Conservation (phyloP, 1,140 invertebrate genomes). For the Tenebrio molitor region DNA sequence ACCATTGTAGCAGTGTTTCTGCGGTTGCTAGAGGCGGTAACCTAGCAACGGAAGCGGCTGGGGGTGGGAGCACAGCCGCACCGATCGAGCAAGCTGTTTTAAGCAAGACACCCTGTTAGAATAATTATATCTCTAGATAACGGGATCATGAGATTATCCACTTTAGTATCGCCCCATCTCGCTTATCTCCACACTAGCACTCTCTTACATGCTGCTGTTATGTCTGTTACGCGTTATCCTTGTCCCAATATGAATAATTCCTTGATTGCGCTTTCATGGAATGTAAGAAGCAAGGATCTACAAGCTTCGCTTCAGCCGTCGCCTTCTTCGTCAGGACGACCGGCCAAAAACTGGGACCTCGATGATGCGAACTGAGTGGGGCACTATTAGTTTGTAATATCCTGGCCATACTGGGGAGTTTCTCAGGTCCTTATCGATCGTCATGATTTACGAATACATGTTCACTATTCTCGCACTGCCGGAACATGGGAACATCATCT, state of each 20-base stretch:
- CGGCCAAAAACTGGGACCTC: constrained; percentile 2
- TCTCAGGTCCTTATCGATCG: constrained; percentile 53
- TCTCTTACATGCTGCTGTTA: constrained; percentile 60
- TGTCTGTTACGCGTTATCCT: constrained; percentile 56
- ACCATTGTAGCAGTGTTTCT: constrained; percentile 66
- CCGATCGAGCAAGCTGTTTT: constrained; percentile 66
- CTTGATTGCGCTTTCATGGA: constrained; percentile 57
- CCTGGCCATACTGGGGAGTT: constrained; percentile 29
- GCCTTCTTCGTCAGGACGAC: background rate
- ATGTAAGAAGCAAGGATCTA: constrained; percentile 44
- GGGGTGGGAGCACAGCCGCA: constrained; percentile 55
- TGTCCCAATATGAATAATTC: constrained; percentile 56
- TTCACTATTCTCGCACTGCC: constrained; percentile 59
- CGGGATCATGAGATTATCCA: constrained; percentile 67
- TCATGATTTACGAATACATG: constrained; percentile 57
- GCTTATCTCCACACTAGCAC: constrained; percentile 64
- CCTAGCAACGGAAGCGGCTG: constrained; percentile 61
- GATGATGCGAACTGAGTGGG: background rate
- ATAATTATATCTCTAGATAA: constrained; percentile 67
- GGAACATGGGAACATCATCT: constrained; percentile 58
- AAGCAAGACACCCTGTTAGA: constrained; percentile 67
- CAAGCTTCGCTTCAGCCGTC: background rate
- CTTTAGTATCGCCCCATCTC: constrained; percentile 64
- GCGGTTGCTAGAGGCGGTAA: constrained; percentile 63
- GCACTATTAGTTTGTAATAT: constrained; percentile 22